A percentile compares a stretch with the other conserved stretches of the same genome.
Evolutionary conservation across 2,113 vertebrate genomes (phyloP).

Genomic region (Hepsetus odoe): DNA sequence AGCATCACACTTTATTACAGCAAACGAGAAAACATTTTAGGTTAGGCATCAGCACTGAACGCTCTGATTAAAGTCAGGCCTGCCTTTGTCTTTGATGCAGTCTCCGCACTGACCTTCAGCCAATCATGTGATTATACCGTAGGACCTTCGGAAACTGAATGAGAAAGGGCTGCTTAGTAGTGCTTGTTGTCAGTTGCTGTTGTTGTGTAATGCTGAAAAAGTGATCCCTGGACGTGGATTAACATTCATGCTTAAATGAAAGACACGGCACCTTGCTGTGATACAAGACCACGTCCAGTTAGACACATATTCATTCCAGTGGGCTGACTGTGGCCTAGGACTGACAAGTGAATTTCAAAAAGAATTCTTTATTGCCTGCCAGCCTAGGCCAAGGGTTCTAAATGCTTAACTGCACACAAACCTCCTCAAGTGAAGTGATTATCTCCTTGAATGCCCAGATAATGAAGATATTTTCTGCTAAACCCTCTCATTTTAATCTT

Average conservation of each 20-base stretch:
- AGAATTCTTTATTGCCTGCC: neutral
- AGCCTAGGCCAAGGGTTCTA: neutral
- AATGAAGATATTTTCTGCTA: neutral
- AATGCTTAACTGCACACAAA: no score
- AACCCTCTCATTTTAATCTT: no score
- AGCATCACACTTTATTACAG: conserved; percentile 43
- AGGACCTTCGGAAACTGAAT: neutral
- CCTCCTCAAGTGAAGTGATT: no score
- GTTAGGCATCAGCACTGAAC: conserved; percentile 16
- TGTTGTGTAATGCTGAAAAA: neutral
- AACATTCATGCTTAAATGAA: neutral
- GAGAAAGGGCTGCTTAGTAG: neutral
- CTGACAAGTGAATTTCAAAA: neutral
- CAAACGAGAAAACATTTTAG: conserved; percentile 32
- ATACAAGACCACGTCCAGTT: neutral
- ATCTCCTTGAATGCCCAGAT: no score
- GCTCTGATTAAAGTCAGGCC: neutral
- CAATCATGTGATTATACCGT: neutral
- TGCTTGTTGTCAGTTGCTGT: neutral
- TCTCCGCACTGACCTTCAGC: neutral
- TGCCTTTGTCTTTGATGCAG: neutral
- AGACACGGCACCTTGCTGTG: neutral
- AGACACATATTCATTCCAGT: neutral
- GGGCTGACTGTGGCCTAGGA: neutral
- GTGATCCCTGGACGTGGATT: neutral